These are phyloP conservation scores for Staurois parvus DNA, from an alignment of 2,797 vertebrate species.

Conservation along the genomic window DNA sequence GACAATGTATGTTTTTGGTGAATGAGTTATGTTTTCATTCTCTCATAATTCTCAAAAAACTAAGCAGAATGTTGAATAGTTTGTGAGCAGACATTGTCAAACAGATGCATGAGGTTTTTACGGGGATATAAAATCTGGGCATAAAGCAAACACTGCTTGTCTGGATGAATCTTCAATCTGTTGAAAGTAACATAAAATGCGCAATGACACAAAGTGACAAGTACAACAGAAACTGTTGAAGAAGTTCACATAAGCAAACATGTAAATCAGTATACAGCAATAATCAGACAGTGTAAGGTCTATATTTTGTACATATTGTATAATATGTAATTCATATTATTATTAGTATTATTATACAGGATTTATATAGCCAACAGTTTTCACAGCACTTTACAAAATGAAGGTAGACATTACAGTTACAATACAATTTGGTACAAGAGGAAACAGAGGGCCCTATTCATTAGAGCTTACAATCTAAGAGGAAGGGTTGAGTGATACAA, in stretches of 20 bases:
- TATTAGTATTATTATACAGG: too few relatives aligned
- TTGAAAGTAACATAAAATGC: conserved; percentile 1
- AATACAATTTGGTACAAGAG: too few relatives aligned
- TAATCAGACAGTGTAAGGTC: too few relatives aligned
- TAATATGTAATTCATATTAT: too few relatives aligned
- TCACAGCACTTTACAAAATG: too few relatives aligned
- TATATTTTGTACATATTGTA: background rate
- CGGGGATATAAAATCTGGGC: conserved; percentile 23
- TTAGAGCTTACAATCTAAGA: too few relatives aligned
- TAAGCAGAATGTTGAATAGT: background rate
- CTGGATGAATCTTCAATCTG: conserved; percentile 24
- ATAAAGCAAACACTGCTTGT: conserved; percentile 32
- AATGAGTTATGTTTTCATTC: background rate
- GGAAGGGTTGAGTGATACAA: too few relatives aligned
- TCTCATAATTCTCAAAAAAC: background rate
- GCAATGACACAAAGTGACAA: conserved; percentile 11
- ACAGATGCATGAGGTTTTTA: conserved; percentile 27
- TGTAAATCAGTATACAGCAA: background rate
- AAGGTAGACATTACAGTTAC: too few relatives aligned
- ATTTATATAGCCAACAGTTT: too few relatives aligned
- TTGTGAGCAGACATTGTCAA: conserved; percentile 14
- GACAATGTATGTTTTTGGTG: background rate
- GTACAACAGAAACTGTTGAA: conserved; percentile 4
- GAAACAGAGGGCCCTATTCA: too few relatives aligned
- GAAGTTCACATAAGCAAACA: background rate